Conservation (phyloP, 1,140 invertebrate genomes). For the Oppia nitens region DNA sequence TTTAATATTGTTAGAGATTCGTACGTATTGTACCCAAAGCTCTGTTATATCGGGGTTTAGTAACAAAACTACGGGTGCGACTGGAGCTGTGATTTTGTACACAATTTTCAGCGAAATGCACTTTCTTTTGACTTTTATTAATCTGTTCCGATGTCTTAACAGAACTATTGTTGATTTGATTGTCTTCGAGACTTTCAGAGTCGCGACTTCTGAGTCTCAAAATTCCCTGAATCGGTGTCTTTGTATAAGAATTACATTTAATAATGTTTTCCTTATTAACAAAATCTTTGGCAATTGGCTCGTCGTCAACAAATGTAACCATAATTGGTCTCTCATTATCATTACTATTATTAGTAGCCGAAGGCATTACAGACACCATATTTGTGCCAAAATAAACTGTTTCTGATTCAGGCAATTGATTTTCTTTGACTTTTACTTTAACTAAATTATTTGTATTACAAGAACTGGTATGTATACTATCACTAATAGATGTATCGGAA, state of each 20-base stretch:
- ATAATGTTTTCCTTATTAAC: no score
- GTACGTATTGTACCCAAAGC: not conserved
- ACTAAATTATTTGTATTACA: not conserved
- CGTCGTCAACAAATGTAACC: not conserved
- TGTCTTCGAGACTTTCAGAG: not conserved
- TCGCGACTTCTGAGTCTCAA: not conserved
- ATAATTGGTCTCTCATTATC: not conserved
- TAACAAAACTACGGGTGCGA: not conserved
- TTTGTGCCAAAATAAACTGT: not conserved
- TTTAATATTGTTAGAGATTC: not conserved
- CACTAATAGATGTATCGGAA: not conserved
- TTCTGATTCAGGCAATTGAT: not conserved
- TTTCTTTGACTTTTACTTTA: not conserved
- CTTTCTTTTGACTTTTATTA: not conserved
- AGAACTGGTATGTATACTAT: not conserved
- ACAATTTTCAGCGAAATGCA: not conserved
- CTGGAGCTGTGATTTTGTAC: not conserved
- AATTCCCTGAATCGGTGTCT: not conserved
- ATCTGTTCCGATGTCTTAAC: not conserved
- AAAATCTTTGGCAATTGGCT: not conserved
- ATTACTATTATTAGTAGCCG: not conserved
- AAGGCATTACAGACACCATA: not conserved
- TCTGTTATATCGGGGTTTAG: not conserved
- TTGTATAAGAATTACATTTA: no score
- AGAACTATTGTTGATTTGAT: not conserved